Base-by-base conservation (phyloP, 2,888 invertebrate species). In the Dryobotodes eremita region DNA sequence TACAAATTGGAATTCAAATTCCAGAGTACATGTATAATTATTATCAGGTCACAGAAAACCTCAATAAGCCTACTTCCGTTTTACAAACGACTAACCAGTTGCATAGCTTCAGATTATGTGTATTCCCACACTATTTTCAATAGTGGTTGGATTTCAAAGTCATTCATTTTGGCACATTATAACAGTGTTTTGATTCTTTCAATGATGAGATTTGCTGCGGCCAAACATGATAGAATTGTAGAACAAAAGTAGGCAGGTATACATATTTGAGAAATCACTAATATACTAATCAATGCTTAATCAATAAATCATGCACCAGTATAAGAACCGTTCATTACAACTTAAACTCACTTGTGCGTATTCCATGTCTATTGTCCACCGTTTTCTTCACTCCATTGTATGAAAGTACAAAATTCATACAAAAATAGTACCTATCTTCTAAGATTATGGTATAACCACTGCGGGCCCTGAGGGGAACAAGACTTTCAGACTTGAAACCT, bases 331-430 rank as follows among this genome's bases (percentile, higher is more conserved):
- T 68, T 42, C 31, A 31, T 48, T 73, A 13, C 0, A 71, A 71
- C 23, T 15, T 48, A 82, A 71, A 36, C n/a, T 75, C 55, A 71
- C 55, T 76, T 77, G 65, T 73, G 72, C 65, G 2, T n/a, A 61
- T 53, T 48, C 31, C n/a, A 53, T 53, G 20, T n/a, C 13, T 46
- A 64, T 69, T 61, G 48, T 69, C 64, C 36, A 70, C 42, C 20
- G 26, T 13, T 71, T 69, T 61, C 50, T 61, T 62, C 76, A 71
- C 59, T 59, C 71, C 71, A 73, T 55, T 17, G 68, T 61, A 83
- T 86, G 69, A 83, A 73, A 65, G 68, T 86, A 86, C 61, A 84
- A 86, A 86, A 84, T 69, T 73, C 77, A 66, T 84, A 77, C 42
- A 86, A 84, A 86, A 84, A 71, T 73, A 82, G 48, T 72, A 42